A percentile compares a stretch with the other conserved stretches of the same genome.
These are phyloP conservation scores for Distichodus sexfasciatus DNA, from an alignment of 2,797 vertebrate species.

Conservation along the genomic window DNA sequence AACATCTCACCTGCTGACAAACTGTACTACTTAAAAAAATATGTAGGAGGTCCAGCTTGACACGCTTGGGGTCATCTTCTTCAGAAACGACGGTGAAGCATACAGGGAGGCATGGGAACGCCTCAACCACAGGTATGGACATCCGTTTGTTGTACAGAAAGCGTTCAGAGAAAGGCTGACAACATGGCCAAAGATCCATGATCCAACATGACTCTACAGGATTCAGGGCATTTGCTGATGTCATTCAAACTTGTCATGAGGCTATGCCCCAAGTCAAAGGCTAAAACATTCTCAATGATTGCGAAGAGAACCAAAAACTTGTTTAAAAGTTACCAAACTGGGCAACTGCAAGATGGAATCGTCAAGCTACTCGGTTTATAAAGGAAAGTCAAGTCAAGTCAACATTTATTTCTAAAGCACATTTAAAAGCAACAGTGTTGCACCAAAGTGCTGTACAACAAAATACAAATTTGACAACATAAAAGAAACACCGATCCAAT, in stretches of 20 bases:
- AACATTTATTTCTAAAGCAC: no score
- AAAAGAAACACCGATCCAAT: no score
- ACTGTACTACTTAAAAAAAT: slow-evolving; percentile 27
- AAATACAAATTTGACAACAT: no score
- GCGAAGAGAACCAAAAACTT: slow-evolving; percentile 30
- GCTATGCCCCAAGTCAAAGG: slow-evolving; percentile 9
- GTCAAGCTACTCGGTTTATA: not conserved
- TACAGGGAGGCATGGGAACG: slow-evolving; percentile 34
- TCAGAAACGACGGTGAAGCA: not conserved
- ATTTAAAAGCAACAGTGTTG: no score
- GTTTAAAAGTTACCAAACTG: slow-evolving; percentile 10
- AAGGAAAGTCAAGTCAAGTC: not conserved
- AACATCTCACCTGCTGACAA: slow-evolving; percentile 23
- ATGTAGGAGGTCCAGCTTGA: not conserved
- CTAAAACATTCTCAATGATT: slow-evolving; percentile 22
- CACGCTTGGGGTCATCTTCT: not conserved
- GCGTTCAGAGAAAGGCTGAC: not conserved
- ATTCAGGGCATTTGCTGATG: slow-evolving; percentile 18
- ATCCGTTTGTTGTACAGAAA: not conserved
- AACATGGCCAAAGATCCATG: slow-evolving; percentile 14
- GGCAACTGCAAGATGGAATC: slow-evolving; percentile 22
- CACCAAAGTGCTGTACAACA: no score
- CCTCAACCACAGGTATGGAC: not conserved
- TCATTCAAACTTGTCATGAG: slow-evolving; percentile 28
- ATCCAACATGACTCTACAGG: slow-evolving; percentile 2